Percentiles rank a stretch among this genome's conserved stretches.
These are phyloP conservation scores for Drosophila subsilvestris DNA, from an alignment of 2,888 invertebrate genomes.

Conservation along the genomic window DNA sequence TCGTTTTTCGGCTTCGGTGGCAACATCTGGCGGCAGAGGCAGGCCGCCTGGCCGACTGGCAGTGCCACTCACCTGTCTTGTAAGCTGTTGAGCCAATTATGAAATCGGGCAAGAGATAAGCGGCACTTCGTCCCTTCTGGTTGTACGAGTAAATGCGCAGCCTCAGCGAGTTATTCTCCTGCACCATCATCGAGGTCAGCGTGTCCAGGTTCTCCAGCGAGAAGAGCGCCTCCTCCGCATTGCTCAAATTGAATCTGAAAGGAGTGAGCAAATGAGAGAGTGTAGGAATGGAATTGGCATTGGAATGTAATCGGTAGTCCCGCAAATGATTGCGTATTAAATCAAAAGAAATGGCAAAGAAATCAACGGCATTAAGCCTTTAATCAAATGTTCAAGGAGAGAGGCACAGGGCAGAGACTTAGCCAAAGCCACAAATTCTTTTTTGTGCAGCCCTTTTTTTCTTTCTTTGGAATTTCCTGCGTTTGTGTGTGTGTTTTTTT, in stretches of 20 bases:
- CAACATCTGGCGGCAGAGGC: slow-evolving; percentile 36
- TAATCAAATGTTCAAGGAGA: slow-evolving; percentile 66
- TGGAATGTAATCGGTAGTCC: slow-evolving; percentile 6
- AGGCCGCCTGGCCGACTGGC: slow-evolving; percentile 2
- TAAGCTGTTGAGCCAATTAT: slow-evolving; percentile 90
- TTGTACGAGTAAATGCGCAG: slow-evolving; percentile 92
- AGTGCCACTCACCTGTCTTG: slow-evolving; percentile 85
- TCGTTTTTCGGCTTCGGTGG: slow-evolving; percentile 33
- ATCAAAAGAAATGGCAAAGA: slow-evolving; percentile 47
- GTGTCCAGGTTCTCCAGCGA: slow-evolving; percentile 87
- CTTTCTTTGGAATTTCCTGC: slow-evolving; percentile 22
- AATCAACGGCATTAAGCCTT: slow-evolving; percentile 65
- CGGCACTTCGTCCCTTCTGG: slow-evolving; percentile 91
- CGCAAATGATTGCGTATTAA: slow-evolving; percentile 40
- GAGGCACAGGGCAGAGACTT: no score
- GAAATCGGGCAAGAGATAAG: slow-evolving; percentile 90
- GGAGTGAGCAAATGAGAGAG: no score
- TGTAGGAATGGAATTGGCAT: slow-evolving; percentile 3
- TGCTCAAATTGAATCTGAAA: slow-evolving; percentile 83
- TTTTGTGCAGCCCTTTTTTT: slow-evolving; percentile 40
- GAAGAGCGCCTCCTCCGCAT: slow-evolving; percentile 83
- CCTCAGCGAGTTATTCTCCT: slow-evolving; percentile 92
- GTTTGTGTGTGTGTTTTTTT: slow-evolving; percentile 25
- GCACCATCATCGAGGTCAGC: slow-evolving; percentile 90
- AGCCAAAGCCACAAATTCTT: slow-evolving; percentile 50